Conservation (phyloP, 2,888 invertebrate genomes). For the Uloborus plumipes region DNA sequence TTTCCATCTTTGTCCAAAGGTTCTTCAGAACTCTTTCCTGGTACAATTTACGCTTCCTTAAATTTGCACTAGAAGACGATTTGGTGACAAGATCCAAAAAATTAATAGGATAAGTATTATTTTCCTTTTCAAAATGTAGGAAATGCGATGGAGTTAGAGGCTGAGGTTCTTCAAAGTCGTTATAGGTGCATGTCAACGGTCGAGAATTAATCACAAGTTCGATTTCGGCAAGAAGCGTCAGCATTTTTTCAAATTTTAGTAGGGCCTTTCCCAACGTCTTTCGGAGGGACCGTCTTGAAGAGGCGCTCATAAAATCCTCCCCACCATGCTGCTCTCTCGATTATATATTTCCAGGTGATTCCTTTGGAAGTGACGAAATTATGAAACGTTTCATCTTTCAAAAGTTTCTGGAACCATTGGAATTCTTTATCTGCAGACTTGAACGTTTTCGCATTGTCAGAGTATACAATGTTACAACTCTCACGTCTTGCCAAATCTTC, state of each 20-base stretch:
- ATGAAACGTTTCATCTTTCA: neutral
- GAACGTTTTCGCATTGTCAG: neutral
- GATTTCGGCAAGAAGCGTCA: neutral
- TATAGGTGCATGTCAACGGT: neutral
- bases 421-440: neutral
- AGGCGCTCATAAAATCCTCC: neutral
- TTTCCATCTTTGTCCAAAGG: too few relatives aligned
- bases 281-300: neutral
- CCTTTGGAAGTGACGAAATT: neutral
- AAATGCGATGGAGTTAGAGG: too few relatives aligned
- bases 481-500: neutral
- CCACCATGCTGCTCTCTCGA: too few relatives aligned
- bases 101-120: too few relatives aligned
- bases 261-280: neutral
- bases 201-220: neutral
- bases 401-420: neutral
- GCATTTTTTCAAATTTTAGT: neutral
- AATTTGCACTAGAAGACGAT: too few relatives aligned
- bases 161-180: too few relatives aligned
- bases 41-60: neutral
- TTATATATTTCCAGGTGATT: too few relatives aligned
- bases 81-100: too few relatives aligned
- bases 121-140: too few relatives aligned
- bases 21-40: neutral
- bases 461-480: neutral